phyloP scores from a whole-genome alignment of 1,140 invertebrate species.

The Conus ventricosus region DNA sequence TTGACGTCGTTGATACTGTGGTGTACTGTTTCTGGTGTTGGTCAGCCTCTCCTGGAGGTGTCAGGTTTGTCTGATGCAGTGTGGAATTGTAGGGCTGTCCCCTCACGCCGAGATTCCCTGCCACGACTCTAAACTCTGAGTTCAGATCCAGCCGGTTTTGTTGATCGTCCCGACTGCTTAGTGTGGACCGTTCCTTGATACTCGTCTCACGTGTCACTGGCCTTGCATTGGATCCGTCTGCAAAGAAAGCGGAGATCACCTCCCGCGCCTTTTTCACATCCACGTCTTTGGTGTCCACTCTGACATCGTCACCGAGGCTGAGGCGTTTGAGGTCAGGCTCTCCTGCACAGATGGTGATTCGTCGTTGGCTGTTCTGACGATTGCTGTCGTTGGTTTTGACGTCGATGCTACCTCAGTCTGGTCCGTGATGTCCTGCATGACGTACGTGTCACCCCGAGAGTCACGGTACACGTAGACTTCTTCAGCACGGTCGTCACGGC shows the following conservation, averaged over 20 bases:
- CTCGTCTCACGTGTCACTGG: neutral
- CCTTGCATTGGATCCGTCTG: neutral
- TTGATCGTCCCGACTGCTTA: neutral
- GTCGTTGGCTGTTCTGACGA: neutral
- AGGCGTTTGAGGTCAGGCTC: conserved; percentile 17
- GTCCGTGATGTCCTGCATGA: conserved; percentile 35
- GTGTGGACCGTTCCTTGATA: neutral
- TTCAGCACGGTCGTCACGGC: neutral
- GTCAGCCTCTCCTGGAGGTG: neutral
- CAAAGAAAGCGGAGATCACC: conserved; percentile 24
- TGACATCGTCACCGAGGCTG: neutral
- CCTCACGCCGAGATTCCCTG: conserved; percentile 11
- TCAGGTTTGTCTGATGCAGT: neutral
- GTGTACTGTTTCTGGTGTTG: neutral
- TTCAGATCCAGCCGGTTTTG: neutral
- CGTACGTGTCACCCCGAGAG: conserved; percentile 14
- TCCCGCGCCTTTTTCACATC: conserved; percentile 27
- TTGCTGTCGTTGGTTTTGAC: neutral
- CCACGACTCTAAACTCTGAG: neutral
- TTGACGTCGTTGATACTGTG: conserved; percentile 15
- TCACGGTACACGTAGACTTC: conserved; percentile 34
- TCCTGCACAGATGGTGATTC: neutral
- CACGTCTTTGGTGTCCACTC: conserved; percentile 10
- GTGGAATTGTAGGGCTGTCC: neutral
- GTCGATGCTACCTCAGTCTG: neutral